phyloP scores from a whole-genome alignment of 2,888 invertebrate genomes.

The Heliconius aoede region DNA sequence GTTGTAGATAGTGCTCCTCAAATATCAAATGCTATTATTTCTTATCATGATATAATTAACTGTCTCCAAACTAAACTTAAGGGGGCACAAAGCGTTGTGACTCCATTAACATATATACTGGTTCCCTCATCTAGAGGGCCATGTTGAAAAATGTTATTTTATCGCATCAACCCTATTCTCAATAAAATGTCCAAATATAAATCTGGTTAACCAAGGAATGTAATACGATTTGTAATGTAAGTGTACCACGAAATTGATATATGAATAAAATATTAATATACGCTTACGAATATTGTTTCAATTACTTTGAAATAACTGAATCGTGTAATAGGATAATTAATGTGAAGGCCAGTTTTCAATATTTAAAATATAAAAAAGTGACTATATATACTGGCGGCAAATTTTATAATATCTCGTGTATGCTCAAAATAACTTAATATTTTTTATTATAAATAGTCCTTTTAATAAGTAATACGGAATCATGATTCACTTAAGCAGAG shows the following conservation, averaged over 20 bases:
- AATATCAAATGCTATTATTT: conserved; percentile 50
- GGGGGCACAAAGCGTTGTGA: conserved; percentile 51
- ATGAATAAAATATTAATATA: conserved; percentile 34
- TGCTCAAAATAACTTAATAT: background rate
- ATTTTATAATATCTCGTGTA: too few species aligned
- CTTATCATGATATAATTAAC: conserved; percentile 67
- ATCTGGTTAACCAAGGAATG: conserved; percentile 36
- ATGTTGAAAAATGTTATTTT: conserved; percentile 31
- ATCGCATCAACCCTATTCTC: conserved; percentile 17
- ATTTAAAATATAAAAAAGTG: background rate
- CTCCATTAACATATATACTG: conserved; percentile 72
- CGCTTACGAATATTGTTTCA: conserved; percentile 33
- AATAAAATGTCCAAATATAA: conserved; percentile 32
- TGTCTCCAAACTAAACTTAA: conserved; percentile 66
- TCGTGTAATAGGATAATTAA: conserved; percentile 11
- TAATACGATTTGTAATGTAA: conserved; percentile 32
- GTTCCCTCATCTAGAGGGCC: conserved; percentile 59
- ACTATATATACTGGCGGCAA: background rate
- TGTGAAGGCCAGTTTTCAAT: conserved; percentile 13
- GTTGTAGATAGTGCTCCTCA: conserved; percentile 16
- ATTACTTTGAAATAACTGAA: background rate
- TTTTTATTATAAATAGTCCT: background rate
- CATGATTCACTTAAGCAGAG: too few species aligned
- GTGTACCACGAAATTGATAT: conserved; percentile 33
- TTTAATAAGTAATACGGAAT: too few species aligned